Base-by-base conservation (phyloP, 2,888 invertebrate genomes). In the Agonopterix heracliana region DNA sequence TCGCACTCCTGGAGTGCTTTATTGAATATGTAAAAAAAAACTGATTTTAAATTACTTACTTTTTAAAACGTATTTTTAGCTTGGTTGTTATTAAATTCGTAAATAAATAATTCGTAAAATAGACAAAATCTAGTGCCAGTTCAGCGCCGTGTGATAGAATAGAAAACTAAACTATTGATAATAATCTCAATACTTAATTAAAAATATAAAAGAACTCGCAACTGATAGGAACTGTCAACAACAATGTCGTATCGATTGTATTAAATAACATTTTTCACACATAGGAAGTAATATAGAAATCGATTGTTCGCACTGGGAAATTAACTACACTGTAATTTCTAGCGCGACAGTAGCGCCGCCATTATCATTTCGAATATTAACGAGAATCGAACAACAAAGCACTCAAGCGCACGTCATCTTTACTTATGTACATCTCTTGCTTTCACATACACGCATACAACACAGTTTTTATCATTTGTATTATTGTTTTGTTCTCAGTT, bases 371-470 rank as follows among this genome's bases (percentile, higher is more conserved):
- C 56, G 64, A 64, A 63, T 64, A 63, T 60, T 61, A 63, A 62
- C 53, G 54, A 62, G 64, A 62, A 61, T 60, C 60, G 57, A 61
- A 62, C 59, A 55, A 65, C 64, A 61, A 66, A 61, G 63, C 65
- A 61, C 59, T 64, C 57, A 54, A 46, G 61, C 48, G 50, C 55
- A 55, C 66, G 60, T 63, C 66, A 61, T 64, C 62, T 63, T 56
- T 65, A 59, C 60, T 60, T 58, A 57, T 60, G 55, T 59, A 52
- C 64, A 64, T 64, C 61, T 64, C 62, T 61, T 66, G 71, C 72
- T 76, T 76, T 74, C 74, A 66, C 70, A 62, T 60, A 61, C 69
- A 66, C 65, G 66, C 65, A 62, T 61, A 54, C 58, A 55, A 9
- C 26, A 38, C 38, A 1, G 38, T n/a, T 38, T 38, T 26, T 26